Evolutionary conservation across 37 sponge, comb jelly and placozoan species (phyloP).

Genomic region (Aplysina aerophoba): DNA sequence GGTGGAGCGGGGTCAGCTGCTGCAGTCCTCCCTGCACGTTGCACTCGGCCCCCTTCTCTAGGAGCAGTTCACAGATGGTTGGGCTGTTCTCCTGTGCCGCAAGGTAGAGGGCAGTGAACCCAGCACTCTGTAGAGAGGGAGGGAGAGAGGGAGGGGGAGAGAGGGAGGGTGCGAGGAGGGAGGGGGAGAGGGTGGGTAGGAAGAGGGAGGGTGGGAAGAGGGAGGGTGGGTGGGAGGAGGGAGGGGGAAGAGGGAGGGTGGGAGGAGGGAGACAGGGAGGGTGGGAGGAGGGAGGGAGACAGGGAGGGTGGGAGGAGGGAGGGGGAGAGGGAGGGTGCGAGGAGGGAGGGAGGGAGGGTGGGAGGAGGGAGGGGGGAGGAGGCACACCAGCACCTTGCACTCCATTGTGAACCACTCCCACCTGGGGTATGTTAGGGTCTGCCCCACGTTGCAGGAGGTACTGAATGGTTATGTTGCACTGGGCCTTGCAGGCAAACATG

Average conservation of each 20-base stretch:
- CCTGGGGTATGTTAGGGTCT: slow-evolving; percentile 56
- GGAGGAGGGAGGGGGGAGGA: neutral
- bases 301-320: too few species aligned
- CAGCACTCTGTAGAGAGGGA: slow-evolving; percentile 18
- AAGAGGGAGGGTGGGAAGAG: neutral
- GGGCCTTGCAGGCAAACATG: slow-evolving; percentile 58
- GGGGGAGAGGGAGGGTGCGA: neutral
- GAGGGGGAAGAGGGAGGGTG: too few species aligned
- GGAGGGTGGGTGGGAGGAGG: neutral
- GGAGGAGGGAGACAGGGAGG: too few species aligned
- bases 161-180: too few species aligned
- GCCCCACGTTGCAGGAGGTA: slow-evolving; percentile 79
- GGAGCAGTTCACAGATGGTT: slow-evolving; percentile 54
- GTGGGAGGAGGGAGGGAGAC: neutral
- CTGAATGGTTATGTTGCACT: slow-evolving; percentile 38
- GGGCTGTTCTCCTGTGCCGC: slow-evolving; percentile 53
- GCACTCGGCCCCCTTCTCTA: slow-evolving; percentile 63
- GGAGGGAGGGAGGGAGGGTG: neutral
- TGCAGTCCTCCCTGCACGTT: slow-evolving; percentile 46
- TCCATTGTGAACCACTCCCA: neutral
- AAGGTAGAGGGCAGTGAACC: slow-evolving; percentile 73
- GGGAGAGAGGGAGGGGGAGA: neutral
- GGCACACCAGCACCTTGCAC: neutral
- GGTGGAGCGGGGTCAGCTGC: slow-evolving; percentile 65
- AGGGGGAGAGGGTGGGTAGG: too few species aligned